A percentile compares a stretch with the other conserved stretches of the same genome.
Evolutionary conservation across 2,113 vertebrate species (phyloP).

Genomic region (Ascaphus truei): DNA sequence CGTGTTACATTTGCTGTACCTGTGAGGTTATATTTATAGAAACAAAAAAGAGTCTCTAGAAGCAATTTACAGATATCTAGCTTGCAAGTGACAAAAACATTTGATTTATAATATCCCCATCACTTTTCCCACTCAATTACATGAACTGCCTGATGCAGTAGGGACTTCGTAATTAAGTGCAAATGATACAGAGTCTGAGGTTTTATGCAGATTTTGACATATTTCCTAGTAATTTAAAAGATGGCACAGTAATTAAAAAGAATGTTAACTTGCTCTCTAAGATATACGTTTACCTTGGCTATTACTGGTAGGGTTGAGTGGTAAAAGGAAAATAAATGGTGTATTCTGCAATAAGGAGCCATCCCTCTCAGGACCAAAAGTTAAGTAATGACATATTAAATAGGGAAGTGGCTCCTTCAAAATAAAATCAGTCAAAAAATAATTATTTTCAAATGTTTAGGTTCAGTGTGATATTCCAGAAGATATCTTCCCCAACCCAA

Average conservation of each 20-base stretch:
- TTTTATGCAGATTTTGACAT: conserved; percentile 28
- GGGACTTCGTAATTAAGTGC: conserved; percentile 28
- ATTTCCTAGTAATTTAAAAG: conserved; percentile 24
- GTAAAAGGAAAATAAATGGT: no score
- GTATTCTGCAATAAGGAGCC: no score
- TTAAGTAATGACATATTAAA: no score
- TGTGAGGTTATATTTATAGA: not conserved
- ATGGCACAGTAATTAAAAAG: conserved; percentile 8
- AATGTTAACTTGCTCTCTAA: conserved; percentile 4
- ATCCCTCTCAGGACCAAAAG: no score
- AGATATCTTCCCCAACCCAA: no score
- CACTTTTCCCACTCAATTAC: conserved; percentile 4
- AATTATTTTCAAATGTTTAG: no score
- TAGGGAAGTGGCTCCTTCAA: no score
- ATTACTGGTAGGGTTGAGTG: no score
- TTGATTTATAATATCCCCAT: conserved; percentile 21
- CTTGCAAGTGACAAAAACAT: not conserved
- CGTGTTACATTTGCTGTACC: not conserved
- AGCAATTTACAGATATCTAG: not conserved
- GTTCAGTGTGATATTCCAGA: no score
- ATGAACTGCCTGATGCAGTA: conserved; percentile 15
- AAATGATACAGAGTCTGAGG: conserved; percentile 11
- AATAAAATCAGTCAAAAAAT: no score
- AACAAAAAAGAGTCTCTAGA: not conserved
- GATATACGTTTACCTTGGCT: not conserved